These are phyloP conservation scores for Taenioides sp. DNA, from an alignment of 2,797 vertebrate genomes.

Conservation along the genomic window DNA sequence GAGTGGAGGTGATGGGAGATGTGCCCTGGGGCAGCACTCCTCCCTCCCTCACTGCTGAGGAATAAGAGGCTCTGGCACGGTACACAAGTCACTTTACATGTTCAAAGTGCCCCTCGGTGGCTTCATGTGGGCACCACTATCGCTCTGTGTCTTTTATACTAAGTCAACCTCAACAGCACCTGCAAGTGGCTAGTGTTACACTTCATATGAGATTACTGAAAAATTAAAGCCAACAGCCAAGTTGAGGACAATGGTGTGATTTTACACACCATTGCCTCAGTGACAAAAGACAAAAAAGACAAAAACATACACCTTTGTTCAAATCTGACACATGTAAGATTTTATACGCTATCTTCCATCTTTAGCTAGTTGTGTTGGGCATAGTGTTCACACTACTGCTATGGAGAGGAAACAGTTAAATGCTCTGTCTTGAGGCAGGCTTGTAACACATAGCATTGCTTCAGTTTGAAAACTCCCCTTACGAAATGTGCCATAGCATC, in stretches of 20 bases:
- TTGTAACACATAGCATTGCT: no score
- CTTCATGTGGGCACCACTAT: constrained; percentile 30
- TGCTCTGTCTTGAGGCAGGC: no score
- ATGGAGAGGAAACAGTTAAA: no score
- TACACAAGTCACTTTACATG: background rate
- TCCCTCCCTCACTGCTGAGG: constrained; percentile 19
- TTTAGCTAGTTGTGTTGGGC: no score
- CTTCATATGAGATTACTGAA: background rate
- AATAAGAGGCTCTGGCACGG: constrained; percentile 12
- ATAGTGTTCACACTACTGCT: no score
- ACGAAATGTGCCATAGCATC: background rate
- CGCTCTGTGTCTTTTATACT: background rate
- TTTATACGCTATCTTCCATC: no score
- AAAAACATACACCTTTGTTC: background rate
- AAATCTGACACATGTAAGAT: background rate
- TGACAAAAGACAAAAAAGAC: background rate
- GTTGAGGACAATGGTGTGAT: background rate
- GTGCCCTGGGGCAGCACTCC: constrained; percentile 31
- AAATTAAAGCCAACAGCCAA: background rate
- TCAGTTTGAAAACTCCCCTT: background rate
- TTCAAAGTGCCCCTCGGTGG: constrained; percentile 28
- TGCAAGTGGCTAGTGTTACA: constrained; percentile 1
- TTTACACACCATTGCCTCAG: no score
- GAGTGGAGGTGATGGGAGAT: constrained; percentile 21
- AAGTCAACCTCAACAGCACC: constrained; percentile 8